A percentile compares a stretch with the other conserved stretches of the same genome.
These are phyloP conservation scores for Chiloscyllium plagiosum DNA, from an alignment of 2,113 vertebrate species.

Conservation along the genomic window DNA sequence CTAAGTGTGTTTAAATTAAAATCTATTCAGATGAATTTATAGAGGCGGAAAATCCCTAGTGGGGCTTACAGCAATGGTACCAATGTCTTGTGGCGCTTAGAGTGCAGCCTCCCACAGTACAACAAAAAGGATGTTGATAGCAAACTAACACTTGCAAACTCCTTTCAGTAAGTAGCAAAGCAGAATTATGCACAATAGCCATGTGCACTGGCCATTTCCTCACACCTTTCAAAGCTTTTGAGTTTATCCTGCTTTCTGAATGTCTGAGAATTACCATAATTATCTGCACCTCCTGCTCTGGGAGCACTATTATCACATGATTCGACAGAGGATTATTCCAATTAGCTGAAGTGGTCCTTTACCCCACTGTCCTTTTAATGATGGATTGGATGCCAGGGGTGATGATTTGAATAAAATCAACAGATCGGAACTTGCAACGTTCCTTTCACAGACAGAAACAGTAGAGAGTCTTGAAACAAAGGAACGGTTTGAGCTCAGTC, in stretches of 20 bases:
- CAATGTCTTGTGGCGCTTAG: constrained; percentile 8
- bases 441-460: constrained; percentile 26
- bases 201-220: constrained; percentile 27
- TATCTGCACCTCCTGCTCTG: background rate
- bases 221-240: constrained; percentile 3
- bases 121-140: constrained; percentile 32
- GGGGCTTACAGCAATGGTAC: background rate
- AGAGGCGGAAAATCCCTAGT: background rate
- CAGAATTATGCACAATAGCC: constrained; percentile 31
- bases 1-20: constrained; percentile 35
- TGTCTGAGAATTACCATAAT: constrained; percentile 37
- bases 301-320: constrained; percentile 31
- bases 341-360: constrained; percentile 37
- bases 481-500: background rate
- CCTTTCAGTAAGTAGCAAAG: constrained; percentile 12
- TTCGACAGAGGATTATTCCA: constrained; percentile 37
- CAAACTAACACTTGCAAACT: constrained; percentile 32
- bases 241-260: constrained; percentile 30
- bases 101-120: constrained; percentile 13
- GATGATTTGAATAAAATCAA: constrained; percentile 35
- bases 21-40: constrained; percentile 24
- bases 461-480: background rate
- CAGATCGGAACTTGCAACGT: constrained; percentile 21
- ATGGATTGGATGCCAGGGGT: constrained; percentile 37
- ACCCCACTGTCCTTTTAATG: constrained; percentile 31